phyloP scores from a whole-genome alignment of 2,797 vertebrate species.

The Lepidocolaptes lacrymiger region DNA sequence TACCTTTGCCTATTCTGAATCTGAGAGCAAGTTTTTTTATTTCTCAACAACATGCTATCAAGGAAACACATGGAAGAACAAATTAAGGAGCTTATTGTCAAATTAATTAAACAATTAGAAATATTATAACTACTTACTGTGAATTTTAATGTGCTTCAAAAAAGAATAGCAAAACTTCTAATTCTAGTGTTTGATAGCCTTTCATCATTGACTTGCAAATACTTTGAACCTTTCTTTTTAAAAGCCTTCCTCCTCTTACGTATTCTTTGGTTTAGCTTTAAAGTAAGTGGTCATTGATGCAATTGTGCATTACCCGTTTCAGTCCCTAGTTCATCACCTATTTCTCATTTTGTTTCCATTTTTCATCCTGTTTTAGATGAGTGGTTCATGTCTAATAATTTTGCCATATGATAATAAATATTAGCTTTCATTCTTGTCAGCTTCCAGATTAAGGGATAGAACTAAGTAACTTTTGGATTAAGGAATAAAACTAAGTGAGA shows the following conservation, averaged over 20 bases:
- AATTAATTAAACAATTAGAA: background rate
- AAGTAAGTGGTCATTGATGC: background rate
- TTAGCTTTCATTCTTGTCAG: background rate
- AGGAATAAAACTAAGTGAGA: background rate
- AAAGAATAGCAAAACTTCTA: background rate
- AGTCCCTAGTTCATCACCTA: background rate
- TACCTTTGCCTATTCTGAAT: constrained; percentile 57
- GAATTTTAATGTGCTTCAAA: background rate
- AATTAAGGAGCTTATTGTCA: background rate
- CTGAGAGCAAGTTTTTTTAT: background rate
- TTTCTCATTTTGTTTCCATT: background rate
- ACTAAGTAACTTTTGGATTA: background rate
- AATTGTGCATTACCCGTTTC: background rate
- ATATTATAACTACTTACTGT: background rate
- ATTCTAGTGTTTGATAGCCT: background rate
- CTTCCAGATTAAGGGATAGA: background rate
- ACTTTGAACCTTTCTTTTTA: background rate
- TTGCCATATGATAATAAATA: background rate
- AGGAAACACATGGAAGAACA: background rate
- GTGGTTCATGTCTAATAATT: background rate
- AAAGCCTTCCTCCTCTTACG: background rate
- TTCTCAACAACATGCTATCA: background rate
- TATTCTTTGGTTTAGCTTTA: background rate
- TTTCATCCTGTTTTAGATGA: background rate
- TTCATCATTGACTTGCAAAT: background rate